Percentiles rank a stretch among this genome's conserved stretches.
These are phyloP conservation scores for Limnodromus scolopaceus DNA, from an alignment of 2,797 vertebrate genomes.

Conservation along the genomic window DNA sequence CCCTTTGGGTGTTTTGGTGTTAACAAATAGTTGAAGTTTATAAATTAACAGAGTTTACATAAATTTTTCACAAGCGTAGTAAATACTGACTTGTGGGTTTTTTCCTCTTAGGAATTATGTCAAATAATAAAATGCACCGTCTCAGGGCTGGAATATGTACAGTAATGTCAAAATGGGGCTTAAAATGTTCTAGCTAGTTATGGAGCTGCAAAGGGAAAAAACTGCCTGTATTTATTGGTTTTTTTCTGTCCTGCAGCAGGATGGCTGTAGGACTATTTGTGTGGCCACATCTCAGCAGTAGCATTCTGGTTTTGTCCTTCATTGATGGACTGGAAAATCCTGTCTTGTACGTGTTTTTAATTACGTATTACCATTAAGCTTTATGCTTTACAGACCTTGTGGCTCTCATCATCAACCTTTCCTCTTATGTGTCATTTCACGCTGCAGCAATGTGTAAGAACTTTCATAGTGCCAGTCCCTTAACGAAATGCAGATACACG, in stretches of 20 bases:
- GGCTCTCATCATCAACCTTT: background rate
- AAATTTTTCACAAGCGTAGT: background rate
- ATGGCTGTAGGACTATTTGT: accelerated
- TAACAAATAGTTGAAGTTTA: background rate
- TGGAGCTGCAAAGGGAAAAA: background rate
- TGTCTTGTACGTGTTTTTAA: background rate
- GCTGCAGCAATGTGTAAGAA: background rate
- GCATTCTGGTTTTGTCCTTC: background rate
- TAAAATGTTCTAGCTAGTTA: background rate
- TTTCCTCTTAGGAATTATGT: background rate
- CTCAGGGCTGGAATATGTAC: background rate
- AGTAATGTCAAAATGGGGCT: background rate
- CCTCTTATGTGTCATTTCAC: background rate
- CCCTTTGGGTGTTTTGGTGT: background rate
- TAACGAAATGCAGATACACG: background rate
- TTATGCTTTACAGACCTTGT: background rate
- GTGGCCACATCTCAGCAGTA: background rate
- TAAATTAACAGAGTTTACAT: background rate
- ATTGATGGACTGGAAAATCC: background rate
- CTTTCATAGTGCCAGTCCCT: background rate
- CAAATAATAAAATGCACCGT: background rate
- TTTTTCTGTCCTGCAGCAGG: background rate
- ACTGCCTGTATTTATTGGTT: background rate
- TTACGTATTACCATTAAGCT: background rate
- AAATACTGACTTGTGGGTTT: background rate